Evolutionary conservation across 2,797 vertebrate genomes (phyloP).

Genomic region (Syngnathus acus): DNA sequence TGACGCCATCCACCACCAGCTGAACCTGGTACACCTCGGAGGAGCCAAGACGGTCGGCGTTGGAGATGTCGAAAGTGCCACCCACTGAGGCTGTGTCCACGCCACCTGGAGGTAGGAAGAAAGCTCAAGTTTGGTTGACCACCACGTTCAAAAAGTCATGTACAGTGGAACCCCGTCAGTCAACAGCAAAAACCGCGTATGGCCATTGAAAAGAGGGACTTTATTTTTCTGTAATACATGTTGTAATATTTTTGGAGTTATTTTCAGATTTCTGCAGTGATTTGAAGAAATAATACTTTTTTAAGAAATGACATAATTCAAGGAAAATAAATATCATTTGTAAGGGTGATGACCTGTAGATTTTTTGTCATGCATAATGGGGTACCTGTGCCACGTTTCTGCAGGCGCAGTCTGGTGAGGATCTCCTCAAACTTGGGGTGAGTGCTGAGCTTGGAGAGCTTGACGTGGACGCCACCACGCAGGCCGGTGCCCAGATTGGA

Average conservation of each 20-base stretch:
- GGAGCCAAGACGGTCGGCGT: slow-evolving; percentile 89
- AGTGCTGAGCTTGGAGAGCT: slow-evolving; percentile 87
- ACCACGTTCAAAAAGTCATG: not conserved
- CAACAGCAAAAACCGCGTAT: too few relatives aligned
- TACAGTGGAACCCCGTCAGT: too few relatives aligned
- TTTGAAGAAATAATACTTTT: too few relatives aligned
- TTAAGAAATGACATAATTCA: too few relatives aligned
- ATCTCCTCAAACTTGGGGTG: slow-evolving; percentile 86
- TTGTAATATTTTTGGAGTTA: too few relatives aligned
- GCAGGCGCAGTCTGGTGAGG: slow-evolving; percentile 87
- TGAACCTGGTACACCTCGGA: slow-evolving; percentile 92
- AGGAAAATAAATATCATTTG: too few relatives aligned
- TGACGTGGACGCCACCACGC: slow-evolving; percentile 90
- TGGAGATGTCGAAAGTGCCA: slow-evolving; percentile 90
- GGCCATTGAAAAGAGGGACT: too few relatives aligned
- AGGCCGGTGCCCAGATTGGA: slow-evolving; percentile 95
- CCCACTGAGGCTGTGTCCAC: slow-evolving; percentile 93
- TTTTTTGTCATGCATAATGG: too few relatives aligned
- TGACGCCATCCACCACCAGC: slow-evolving; percentile 93
- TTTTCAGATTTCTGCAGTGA: too few relatives aligned
- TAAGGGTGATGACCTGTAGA: too few relatives aligned
- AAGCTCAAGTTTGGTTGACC: not conserved
- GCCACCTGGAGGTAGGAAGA: slow-evolving; percentile 67
- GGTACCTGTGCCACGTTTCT: slow-evolving; percentile 94
- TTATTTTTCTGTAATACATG: too few relatives aligned